Evolutionary conservation across 2,797 vertebrate species (phyloP).

Genomic region (Chaetodon trifasciatus): DNA sequence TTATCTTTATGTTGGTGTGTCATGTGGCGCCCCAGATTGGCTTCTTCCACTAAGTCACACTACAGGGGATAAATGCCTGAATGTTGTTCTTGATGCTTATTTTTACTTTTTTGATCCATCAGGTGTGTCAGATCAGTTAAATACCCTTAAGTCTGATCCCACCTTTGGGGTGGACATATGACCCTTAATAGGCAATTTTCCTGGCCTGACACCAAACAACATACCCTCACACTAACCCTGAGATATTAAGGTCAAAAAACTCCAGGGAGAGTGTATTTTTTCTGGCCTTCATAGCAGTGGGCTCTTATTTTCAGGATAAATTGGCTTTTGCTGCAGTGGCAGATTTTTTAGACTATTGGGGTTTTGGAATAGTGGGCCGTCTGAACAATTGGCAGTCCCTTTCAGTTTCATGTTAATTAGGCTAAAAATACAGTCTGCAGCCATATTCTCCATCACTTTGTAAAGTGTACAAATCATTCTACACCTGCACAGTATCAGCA

Average conservation of each 20-base stretch:
- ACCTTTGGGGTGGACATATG: not conserved
- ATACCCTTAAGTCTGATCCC: not conserved
- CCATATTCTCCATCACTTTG: not conserved
- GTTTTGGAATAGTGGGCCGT: too few relatives aligned
- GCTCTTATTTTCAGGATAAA: too few relatives aligned
- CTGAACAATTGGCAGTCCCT: too few relatives aligned
- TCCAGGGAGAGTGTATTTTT: too few relatives aligned
- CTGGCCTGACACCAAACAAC: too few relatives aligned
- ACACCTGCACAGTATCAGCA: not conserved
- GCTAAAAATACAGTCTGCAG: conserved; percentile 3
- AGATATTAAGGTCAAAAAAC: too few relatives aligned
- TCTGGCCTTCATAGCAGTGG: too few relatives aligned
- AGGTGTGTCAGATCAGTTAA: conserved; percentile 9
- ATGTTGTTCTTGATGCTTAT: not conserved
- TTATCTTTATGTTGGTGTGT: not conserved
- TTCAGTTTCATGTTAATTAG: conserved; percentile 9
- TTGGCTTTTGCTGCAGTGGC: too few relatives aligned
- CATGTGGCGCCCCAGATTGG: not conserved
- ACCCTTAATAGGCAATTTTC: not conserved
- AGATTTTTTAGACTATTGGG: too few relatives aligned
- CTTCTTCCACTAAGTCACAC: not conserved
- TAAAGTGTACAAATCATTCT: not conserved
- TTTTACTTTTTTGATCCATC: conserved; percentile 3
- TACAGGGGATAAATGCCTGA: not conserved
- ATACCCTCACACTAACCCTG: too few relatives aligned